Evolutionary conservation across 2,113 vertebrate species (phyloP), one percentile per base, ranked within the genome.

Genomic region (Aspiorhynchus laticeps): DNA sequence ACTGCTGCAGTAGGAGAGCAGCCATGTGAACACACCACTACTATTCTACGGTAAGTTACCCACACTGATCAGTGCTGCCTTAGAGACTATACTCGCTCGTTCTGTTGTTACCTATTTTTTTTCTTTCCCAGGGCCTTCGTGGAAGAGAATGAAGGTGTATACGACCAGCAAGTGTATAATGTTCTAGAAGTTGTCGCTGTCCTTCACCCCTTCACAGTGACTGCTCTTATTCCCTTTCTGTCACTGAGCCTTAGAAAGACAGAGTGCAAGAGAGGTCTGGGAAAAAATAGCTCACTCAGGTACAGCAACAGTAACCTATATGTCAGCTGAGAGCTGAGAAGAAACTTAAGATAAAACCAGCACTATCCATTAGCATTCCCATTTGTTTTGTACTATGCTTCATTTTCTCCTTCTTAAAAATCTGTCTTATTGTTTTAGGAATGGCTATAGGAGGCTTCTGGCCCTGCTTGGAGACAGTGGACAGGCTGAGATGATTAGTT

Each of bases 231-330:
- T 91, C 96, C 98, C 79, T 91, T 92, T 84, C 91, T 98, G 84
- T 96, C 97, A 28, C 92, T 95, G 38, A 93, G 95, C 88, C 93
- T 99, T 92, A 96, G 96, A 91, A 96, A 96, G 89, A 93, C 93
- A 0, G 98, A 99, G 87, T 93, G 92, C 91, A 99, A 97, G 93
- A 96, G 96, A 95, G 98, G 98, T 63, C 93, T 97, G 91, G 98
- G 98, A 91, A 96, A 90, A 92, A 98, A 99, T 87, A 91, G 86
- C 15, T 85, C 94, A 88, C 95, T 96, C 90, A 97, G 98, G 98
- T 99, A 93, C 86, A 15, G 80, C 41, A 28, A 53, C 7, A 26
- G 83, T 63, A 78, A 63, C 61, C 76, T 36, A 67, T 21, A 51
- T 33, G 80, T 36, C 24, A 17, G 2, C 76, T 80, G 19, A 46